Conservation (phyloP, 2,113 vertebrate species). For the Puntigrus tetrazona region DNA sequence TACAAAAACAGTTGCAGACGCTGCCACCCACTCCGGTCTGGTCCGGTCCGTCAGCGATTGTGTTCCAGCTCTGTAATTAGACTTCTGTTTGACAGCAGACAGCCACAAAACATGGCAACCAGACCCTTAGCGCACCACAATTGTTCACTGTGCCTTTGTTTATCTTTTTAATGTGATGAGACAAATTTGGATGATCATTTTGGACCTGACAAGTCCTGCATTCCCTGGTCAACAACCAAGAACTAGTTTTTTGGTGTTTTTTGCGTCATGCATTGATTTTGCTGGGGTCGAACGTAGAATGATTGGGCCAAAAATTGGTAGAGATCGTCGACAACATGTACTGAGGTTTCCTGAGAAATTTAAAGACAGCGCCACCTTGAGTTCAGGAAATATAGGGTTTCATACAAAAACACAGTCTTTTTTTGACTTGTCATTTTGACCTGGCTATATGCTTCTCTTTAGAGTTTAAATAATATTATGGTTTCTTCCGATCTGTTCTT, state of each 20-base stretch:
- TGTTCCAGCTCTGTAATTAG: conserved; percentile 21
- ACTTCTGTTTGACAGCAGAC: conserved; percentile 31
- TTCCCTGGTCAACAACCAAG: not conserved
- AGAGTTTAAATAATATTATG: not conserved
- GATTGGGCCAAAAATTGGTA: not conserved
- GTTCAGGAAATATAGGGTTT: not conserved
- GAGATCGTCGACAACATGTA: not conserved
- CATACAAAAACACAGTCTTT: not conserved
- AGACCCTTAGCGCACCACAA: not conserved
- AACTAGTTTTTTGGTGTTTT: not conserved
- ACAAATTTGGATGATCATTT: not conserved
- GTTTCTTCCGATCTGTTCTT: not conserved
- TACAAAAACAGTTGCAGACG: not conserved
- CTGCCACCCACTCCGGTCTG: conserved; percentile 5
- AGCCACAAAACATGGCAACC: not conserved
- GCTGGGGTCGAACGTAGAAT: not conserved
- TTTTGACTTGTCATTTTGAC: not conserved
- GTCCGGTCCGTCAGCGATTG: not conserved
- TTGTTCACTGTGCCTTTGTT: not conserved
- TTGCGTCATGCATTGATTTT: not conserved
- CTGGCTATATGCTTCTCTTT: not conserved
- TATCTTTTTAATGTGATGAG: not conserved
- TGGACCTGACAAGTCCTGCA: not conserved
- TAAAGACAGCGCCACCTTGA: not conserved
- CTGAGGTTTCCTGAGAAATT: not conserved